Evolutionary conservation across 2,888 invertebrate species (phyloP), one percentile per base, ranked within the genome.

Genomic region (Hyposoter didymator): DNA sequence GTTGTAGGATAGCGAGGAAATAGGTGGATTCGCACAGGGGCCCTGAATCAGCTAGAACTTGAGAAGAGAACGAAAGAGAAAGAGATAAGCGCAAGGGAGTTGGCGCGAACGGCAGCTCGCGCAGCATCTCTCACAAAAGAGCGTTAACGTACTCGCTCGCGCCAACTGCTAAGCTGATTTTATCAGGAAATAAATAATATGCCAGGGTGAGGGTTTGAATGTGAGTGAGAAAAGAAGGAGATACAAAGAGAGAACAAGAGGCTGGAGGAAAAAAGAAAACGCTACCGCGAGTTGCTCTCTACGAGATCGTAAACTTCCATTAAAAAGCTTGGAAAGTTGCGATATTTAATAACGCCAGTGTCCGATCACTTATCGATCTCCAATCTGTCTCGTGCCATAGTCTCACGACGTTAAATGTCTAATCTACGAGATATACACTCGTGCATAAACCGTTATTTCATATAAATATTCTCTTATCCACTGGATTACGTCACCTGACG

Each of bases 101-200:
- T 64, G 22, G 78, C 47, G 19, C 35, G 70, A 79, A 47, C 78
- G 59, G 79, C 84, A 78, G 75, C 79, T 78, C 22, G 49, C 78
- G 69, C 73, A 76, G 78, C 67, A 62, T 85, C 69, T 85, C 69
- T 66, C 75, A 47, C 43, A 64, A 70, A 75, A 79, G 35, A 62
- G 82, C 78, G 70, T 72, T 72, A 78, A 78, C 84, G 80, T 79
- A 70, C 79, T 74, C 35, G 80, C 78, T 78, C 62, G 80, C 84
- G 66, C 78, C 69, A 82, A 73, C 74, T 80, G 85, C 69, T 83
- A 78, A 69, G 80, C 83, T 83, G 85, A 85, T 85, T 83, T 85
- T 83, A 85, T 85, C 85, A 73, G 73, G 52, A 81, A 80, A 85
- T 85, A 85, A 85, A 85, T 85, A 85, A 85, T 83, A 85, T 74